Conservation (phyloP, 2,113 vertebrate species). For the Gallinago paraguaiae region DNA sequence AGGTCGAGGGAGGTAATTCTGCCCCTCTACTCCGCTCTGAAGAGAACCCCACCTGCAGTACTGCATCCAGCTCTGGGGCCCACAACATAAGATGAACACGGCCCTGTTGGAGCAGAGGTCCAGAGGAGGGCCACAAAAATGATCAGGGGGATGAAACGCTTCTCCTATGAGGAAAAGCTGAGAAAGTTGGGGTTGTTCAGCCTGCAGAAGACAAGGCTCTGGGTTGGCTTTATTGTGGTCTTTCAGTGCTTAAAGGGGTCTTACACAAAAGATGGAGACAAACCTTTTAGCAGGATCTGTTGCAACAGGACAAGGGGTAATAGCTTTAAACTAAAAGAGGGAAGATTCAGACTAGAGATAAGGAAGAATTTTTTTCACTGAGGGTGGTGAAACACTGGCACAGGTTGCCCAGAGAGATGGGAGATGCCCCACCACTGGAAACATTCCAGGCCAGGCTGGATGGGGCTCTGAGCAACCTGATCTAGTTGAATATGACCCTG, state of each 20-base stretch:
- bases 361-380: neutral
- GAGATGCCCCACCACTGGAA: neutral
- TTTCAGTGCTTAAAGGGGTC: neutral
- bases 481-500: neutral
- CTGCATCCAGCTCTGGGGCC: neutral
- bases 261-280: neutral
- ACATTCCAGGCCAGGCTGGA: neutral
- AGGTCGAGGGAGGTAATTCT: neutral
- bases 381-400: neutral
- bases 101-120: accelerated
- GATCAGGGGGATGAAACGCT: neutral
- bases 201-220: neutral
- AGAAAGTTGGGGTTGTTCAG: neutral
- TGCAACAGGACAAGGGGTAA: neutral
- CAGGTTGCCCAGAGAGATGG: neutral
- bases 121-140: neutral
- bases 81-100: neutral
- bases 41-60: neutral
- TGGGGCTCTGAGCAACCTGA: neutral
- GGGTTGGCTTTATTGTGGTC: accelerated
- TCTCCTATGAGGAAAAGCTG: neutral
- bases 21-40: neutral
- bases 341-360: neutral
- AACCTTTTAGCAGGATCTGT: accelerated
- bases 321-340: neutral